Evolutionary conservation across 2,888 invertebrate species (phyloP).

Genomic region (Leptopterna dolabrata): DNA sequence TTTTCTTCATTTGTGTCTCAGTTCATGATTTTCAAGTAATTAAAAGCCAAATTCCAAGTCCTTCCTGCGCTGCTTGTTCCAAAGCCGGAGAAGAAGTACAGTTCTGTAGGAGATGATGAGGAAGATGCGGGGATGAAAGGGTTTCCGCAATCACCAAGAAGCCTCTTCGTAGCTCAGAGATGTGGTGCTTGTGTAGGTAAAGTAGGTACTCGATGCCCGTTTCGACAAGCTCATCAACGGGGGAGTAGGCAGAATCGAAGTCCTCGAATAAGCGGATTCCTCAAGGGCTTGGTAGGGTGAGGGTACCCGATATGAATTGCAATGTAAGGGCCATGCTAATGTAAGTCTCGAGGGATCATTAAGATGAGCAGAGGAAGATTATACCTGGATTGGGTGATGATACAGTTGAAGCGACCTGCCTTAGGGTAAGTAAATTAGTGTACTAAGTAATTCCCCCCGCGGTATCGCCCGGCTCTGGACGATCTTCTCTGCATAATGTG

Average conservation of each 20-base stretch:
- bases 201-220: too few species aligned
- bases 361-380: not conserved
- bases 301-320: not conserved
- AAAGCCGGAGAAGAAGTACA: too few species aligned
- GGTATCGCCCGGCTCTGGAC: not conserved
- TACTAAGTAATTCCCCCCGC: conserved; percentile 27
- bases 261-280: not conserved
- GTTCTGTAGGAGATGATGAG: too few species aligned
- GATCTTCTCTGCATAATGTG: conserved; percentile 27
- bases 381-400: conserved; percentile 27
- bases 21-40: too few species aligned
- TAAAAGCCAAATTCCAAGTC: too few species aligned
- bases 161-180: too few species aligned
- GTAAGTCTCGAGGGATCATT: not conserved
- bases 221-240: too few species aligned
- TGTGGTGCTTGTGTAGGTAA: too few species aligned
- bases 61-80: too few species aligned
- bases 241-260: not conserved
- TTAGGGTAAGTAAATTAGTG: conserved; percentile 23
- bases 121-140: too few species aligned
- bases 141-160: too few species aligned
- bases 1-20: too few species aligned
- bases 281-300: not conserved
- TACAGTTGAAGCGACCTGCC: conserved; percentile 16
- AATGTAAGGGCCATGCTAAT: conserved; percentile 3